These are phyloP conservation scores for Phasianus colchicus DNA, from an alignment of 2,113 vertebrate species.

Conservation along the genomic window DNA sequence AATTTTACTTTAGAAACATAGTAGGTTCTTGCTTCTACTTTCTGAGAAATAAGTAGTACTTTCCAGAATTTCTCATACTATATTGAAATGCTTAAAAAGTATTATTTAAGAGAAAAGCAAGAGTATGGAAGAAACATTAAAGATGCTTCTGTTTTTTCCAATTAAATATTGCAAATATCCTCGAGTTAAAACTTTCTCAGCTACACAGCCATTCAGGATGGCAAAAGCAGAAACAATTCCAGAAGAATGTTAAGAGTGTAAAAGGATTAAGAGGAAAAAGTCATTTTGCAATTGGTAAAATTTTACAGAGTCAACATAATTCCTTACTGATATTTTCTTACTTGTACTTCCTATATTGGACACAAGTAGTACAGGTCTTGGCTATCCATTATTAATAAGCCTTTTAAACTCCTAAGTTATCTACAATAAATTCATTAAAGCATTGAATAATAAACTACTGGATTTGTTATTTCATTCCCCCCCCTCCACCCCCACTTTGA, in stretches of 20 bases:
- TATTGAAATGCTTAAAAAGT: neutral
- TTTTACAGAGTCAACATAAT: neutral
- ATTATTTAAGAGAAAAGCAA: neutral
- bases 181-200: slow-evolving; percentile 2
- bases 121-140: neutral
- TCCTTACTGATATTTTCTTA: neutral
- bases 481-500: neutral
- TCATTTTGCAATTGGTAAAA: neutral
- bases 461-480: neutral
- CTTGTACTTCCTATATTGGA: neutral
- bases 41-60: neutral
- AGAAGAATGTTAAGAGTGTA: neutral
- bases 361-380: neutral
- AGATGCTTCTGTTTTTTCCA: neutral
- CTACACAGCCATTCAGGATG: neutral
- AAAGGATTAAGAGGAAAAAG: neutral
- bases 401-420: neutral
- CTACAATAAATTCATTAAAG: neutral
- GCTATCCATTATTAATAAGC: neutral
- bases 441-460: neutral
- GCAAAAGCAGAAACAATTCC: neutral
- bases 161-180: neutral
- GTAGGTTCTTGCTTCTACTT: neutral
- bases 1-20: neutral
- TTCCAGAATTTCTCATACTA: neutral